Conservation (phyloP, 1,140 invertebrate species). For the Whitmania pigra region DNA sequence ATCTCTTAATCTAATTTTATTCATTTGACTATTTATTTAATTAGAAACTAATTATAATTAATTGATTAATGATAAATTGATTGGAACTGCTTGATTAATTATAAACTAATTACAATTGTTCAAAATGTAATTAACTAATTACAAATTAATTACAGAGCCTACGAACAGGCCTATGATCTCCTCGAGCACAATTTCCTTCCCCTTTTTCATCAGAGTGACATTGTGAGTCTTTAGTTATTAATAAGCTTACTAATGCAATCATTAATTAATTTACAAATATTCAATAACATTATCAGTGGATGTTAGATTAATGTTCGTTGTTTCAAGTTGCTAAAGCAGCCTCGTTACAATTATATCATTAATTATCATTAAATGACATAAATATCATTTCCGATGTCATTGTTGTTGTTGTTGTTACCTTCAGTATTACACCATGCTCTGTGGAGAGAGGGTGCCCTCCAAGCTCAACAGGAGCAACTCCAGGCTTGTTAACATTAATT, state of each 20-base stretch:
- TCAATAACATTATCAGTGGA: no score
- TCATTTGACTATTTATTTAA: constrained; percentile 2
- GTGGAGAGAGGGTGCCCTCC: constrained; percentile 45
- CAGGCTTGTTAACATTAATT: constrained; percentile 41
- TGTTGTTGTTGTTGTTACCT: background rate
- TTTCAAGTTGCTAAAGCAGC: no score
- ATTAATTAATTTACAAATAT: no score
- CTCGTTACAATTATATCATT: background rate
- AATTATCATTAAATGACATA: background rate
- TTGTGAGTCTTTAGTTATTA: constrained; percentile 46
- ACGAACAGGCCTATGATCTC: constrained; percentile 62
- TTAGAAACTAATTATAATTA: no score
- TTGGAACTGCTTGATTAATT: no score
- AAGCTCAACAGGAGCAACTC: constrained; percentile 27
- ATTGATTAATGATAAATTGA: no score
- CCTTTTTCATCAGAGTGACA: constrained; percentile 67
- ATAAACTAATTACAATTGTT: no score
- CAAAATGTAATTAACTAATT: no score
- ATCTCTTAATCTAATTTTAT: background rate
- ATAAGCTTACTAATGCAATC: no score
- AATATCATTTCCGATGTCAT: no score
- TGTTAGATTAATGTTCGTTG: no score
- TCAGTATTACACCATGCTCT: constrained; percentile 58
- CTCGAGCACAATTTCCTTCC: constrained; percentile 64
- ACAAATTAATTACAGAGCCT: constrained; percentile 44